Conservation (phyloP, 2,113 vertebrate genomes). For the Phocoena phocoena region DNA sequence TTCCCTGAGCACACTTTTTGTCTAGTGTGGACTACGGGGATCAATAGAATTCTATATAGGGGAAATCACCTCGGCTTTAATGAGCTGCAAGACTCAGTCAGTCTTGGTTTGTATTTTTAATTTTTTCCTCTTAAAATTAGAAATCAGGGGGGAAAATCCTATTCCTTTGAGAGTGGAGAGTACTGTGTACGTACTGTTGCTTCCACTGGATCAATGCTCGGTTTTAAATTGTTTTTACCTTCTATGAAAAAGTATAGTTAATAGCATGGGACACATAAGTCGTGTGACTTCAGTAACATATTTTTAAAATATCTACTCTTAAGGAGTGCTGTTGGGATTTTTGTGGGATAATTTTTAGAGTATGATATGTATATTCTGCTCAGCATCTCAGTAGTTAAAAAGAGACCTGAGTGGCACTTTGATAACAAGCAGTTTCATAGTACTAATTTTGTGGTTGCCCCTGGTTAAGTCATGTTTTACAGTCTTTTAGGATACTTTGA, state of each 20-base stretch:
- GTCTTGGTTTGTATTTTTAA: conserved; percentile 90
- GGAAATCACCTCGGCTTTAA: conserved; percentile 94
- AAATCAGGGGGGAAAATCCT: conserved; percentile 84
- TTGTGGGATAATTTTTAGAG: conserved; percentile 25
- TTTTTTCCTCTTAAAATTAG: conserved; percentile 92
- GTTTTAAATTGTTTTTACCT: conserved; percentile 84
- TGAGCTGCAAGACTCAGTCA: conserved; percentile 91
- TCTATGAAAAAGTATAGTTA: conserved; percentile 71
- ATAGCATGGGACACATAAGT: conserved; percentile 45
- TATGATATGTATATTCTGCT: not conserved
- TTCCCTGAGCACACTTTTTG: conserved; percentile 88
- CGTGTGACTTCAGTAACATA: conserved; percentile 47
- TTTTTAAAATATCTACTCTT: conserved; percentile 24
- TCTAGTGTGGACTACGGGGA: conserved; percentile 90
- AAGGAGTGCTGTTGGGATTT: not conserved
- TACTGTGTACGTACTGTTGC: conserved; percentile 89
- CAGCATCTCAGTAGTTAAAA: not conserved
- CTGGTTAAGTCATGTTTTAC: not conserved
- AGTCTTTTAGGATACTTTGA: not conserved
- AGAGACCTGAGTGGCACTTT: not conserved
- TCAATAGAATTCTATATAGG: conserved; percentile 98
- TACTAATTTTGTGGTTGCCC: not conserved
- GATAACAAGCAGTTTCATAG: not conserved
- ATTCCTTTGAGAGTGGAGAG: conserved; percentile 84
- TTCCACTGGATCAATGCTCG: conserved; percentile 90